Evolutionary conservation across 2,888 invertebrate species (phyloP), one percentile per base, ranked within the genome.

Genomic region (Phengaris arion): DNA sequence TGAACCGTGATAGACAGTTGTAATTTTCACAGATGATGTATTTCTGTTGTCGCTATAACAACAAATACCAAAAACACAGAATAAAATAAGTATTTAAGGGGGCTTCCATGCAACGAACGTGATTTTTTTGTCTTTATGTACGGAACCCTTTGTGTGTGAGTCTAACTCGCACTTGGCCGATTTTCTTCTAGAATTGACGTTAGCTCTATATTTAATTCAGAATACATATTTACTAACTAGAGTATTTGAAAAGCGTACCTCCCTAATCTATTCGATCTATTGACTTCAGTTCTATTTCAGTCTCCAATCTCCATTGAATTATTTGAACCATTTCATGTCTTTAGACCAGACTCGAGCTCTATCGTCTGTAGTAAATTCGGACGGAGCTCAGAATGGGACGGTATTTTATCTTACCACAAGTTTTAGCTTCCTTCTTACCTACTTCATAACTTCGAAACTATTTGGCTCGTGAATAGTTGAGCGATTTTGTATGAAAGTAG

Each of bases 281-380:
- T 45, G 35, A 64, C 64, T 35, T 64, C 64, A 22, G 22, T 22
- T 22, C 22, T 22, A 64, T 64, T 64, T 45, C 64, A 35, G 64
- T 64, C 12, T 64, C 35, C 45, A 35, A 64, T 64, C 64, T 64
- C 35, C 35, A 13, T 35, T 64, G 45, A 64, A 64, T 64, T 45
- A 64, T 64, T 64, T 64, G 64, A 12, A 45, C 64, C 64, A 64
- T 64, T 64, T 64, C 35, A 64, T 64, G 64, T 64, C 64, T 64
- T 64, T 45, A 64, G 35, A 12, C 35, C 12, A 5, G 52, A 35
- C 59, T 10, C 59, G 10, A 59, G 59, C 59, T 22, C 59, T 35
- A 45, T 64, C 10, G 10, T 22, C 64, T 64, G 64, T 12, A 45
- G 45, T 64, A 64, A 64, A 35, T 64, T 64, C 64, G 64, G 35